Percentiles rank a stretch among this genome's conserved stretches.
Conservation (phyloP, 2,888 invertebrate species). For the Cephus sareptanus region DNA sequence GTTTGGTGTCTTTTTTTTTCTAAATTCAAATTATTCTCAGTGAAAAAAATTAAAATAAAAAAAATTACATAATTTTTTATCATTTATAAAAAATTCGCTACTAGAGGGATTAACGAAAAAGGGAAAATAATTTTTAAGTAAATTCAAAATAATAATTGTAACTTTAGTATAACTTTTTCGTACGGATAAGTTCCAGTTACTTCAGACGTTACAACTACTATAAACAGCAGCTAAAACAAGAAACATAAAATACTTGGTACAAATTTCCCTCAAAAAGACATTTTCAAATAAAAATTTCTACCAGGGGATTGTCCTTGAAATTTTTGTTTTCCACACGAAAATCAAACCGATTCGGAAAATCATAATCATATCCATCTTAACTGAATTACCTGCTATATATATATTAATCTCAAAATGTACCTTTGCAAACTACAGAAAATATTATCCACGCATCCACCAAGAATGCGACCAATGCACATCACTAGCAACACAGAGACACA, state of each 20-base stretch:
- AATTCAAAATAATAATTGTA: not conserved
- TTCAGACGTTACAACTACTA: too few relatives aligned
- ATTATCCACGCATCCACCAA: not conserved
- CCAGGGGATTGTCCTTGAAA: not conserved
- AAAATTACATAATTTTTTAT: too few relatives aligned
- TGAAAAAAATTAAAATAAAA: too few relatives aligned
- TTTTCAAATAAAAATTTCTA: not conserved
- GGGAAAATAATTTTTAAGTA: not conserved
- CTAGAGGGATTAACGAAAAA: not conserved
- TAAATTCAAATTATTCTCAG: too few relatives aligned
- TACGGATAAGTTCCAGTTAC: too few relatives aligned
- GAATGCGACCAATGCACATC: not conserved
- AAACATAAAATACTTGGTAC: too few relatives aligned
- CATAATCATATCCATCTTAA: not conserved
- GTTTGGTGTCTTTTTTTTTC: too few relatives aligned
- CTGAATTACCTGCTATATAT: not conserved
- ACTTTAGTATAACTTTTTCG: too few relatives aligned
- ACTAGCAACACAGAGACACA: not conserved
- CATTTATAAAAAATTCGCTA: too few relatives aligned
- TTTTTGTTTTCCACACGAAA: not conserved
- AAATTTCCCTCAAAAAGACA: not conserved
- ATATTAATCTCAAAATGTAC: not conserved
- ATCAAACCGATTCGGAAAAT: not conserved
- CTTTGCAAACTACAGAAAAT: not conserved
- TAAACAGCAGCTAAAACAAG: too few relatives aligned